Conservation (phyloP, 2,888 invertebrate genomes). For the Balanococcus diminutus region DNA sequence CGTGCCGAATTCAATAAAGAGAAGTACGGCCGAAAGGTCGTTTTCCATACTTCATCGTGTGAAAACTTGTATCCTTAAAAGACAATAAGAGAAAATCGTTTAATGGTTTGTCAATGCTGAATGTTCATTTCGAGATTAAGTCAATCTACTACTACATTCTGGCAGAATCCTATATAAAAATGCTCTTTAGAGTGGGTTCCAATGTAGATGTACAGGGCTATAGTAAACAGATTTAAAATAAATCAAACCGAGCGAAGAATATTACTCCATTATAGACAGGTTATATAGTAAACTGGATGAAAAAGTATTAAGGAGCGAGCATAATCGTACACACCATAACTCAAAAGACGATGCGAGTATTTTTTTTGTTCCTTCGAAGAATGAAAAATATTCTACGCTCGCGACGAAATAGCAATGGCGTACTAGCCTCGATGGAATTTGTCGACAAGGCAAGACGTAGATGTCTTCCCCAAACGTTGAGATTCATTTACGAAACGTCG, state of each 20-base stretch:
- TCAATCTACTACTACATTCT: not conserved
- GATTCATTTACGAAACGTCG: constrained; percentile 6
- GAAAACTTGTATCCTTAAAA: not conserved
- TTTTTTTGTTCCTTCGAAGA: not conserved
- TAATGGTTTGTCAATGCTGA: not conserved
- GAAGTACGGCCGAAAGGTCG: not conserved
- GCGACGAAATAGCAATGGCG: not conserved
- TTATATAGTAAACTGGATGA: not conserved
- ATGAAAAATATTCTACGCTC: not conserved
- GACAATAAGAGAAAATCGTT: not conserved
- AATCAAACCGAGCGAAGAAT: not conserved
- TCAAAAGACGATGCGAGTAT: not conserved
- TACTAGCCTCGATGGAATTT: not conserved
- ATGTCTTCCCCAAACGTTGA: not conserved
- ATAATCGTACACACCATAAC: not conserved
- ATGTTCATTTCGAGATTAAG: not conserved
- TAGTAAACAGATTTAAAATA: not conserved
- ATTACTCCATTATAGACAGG: not conserved
- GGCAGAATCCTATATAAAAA: not conserved
- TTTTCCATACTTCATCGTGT: not conserved
- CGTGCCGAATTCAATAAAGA: not conserved
- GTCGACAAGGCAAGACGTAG: not conserved
- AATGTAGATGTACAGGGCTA: not conserved
- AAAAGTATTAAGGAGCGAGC: not conserved
- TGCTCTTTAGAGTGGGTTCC: not conserved